Percentiles rank a stretch among this genome's conserved stretches.
These are phyloP conservation scores for Serilophus lunatus DNA, from an alignment of 2,113 vertebrate genomes.

Conservation along the genomic window DNA sequence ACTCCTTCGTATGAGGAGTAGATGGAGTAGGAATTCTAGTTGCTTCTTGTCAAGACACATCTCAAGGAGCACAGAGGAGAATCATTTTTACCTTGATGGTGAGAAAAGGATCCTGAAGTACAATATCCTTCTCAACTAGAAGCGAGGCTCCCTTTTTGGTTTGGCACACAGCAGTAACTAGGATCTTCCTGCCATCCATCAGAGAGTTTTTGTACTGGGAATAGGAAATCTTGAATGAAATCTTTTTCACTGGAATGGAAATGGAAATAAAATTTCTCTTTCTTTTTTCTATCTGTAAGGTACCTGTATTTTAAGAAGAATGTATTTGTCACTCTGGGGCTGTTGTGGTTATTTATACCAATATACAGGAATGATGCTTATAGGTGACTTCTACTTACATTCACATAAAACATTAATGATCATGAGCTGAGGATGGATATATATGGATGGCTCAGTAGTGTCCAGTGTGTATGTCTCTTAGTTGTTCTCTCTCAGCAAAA, in stretches of 20 bases:
- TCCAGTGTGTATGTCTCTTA: neutral
- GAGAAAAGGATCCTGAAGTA: constrained; percentile 42
- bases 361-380: neutral
- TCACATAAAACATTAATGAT: neutral
- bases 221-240: constrained; percentile 67
- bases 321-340: neutral
- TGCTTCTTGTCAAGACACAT: neutral
- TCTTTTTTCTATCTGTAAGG: neutral
- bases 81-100: constrained; percentile 40
- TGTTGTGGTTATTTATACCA: neutral
- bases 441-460: neutral
- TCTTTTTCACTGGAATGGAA: constrained; percentile 47
- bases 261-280: neutral
- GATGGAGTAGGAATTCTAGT: neutral
- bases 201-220: constrained; percentile 57
- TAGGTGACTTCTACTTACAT: neutral
- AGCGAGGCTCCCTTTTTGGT: neutral
- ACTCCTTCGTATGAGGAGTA: neutral
- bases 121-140: constrained; percentile 43
- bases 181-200: constrained; percentile 63
- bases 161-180: constrained; percentile 62
- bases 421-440: neutral
- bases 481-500: neutral
- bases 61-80: neutral
- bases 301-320: neutral